phyloP scores from a whole-genome alignment of 2,888 invertebrate genomes.

The Agapetus fuscipes region DNA sequence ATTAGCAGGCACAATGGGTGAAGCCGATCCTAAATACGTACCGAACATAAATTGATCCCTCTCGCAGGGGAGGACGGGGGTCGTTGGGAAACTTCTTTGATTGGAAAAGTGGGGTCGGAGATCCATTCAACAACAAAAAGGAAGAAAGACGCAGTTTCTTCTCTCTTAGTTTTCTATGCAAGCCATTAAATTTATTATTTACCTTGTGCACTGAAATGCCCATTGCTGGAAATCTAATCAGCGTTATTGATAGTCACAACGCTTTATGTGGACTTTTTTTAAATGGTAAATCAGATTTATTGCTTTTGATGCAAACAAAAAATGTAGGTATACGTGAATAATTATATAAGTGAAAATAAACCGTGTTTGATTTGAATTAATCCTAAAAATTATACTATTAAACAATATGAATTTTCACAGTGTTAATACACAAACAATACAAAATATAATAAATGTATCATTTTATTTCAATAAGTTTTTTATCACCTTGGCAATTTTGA shows the following conservation, averaged over 20 bases:
- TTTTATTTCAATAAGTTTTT: too few relatives aligned
- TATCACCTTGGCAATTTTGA: too few relatives aligned
- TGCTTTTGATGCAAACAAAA: too few relatives aligned
- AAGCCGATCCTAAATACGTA: conserved; percentile 12
- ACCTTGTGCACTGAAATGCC: conserved; percentile 2
- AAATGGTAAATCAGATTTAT: too few relatives aligned
- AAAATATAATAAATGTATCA: too few relatives aligned
- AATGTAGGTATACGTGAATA: too few relatives aligned
- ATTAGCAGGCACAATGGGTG: conserved; percentile 20
- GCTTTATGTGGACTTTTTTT: too few relatives aligned
- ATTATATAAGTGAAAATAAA: too few relatives aligned
- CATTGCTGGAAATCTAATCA: conserved; percentile 9
- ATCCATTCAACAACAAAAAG: conserved; percentile 19
- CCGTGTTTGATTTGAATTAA: too few relatives aligned
- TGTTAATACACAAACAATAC: too few relatives aligned
- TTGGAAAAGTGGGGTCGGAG: conserved; percentile 21
- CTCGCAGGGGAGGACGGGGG: conserved; percentile 8
- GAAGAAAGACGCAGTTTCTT: conserved; percentile 11
- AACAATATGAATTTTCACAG: too few relatives aligned
- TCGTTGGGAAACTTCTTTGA: conserved; percentile 19
- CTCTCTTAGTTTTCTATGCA: conserved; percentile 11
- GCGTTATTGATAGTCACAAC: neutral
- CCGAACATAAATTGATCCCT: conserved; percentile 21
- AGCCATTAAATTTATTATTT: conserved; percentile 21
- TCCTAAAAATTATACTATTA: too few relatives aligned